Evolutionary conservation across 2,888 invertebrate species (phyloP).

Genomic region (Drosophila phalerata): DNA sequence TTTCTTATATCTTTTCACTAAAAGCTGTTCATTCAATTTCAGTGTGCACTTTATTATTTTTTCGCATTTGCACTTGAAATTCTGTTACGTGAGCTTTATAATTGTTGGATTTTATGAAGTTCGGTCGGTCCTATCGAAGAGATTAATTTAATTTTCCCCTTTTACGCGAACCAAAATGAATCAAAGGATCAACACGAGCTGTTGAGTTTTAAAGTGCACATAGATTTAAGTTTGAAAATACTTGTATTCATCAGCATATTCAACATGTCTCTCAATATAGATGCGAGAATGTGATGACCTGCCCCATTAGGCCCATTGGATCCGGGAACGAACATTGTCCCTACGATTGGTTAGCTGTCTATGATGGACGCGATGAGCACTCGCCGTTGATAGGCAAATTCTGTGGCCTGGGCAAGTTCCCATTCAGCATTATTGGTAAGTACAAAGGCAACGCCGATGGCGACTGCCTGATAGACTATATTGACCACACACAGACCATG

Average conservation of each 20-base stretch:
- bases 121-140: slow-evolving; percentile 8
- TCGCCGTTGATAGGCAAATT: slow-evolving; percentile 95
- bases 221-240: background rate
- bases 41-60: slow-evolving; percentile 24
- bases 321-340: slow-evolving; percentile 95
- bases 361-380: slow-evolving; percentile 95
- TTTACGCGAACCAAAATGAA: slow-evolving; percentile 27
- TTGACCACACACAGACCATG: slow-evolving; percentile 8
- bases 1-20: slow-evolving; percentile 19
- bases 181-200: background rate
- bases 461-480: slow-evolving; percentile 7
- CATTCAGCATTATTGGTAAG: slow-evolving; percentile 94
- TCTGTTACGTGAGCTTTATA: slow-evolving; percentile 38
- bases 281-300: slow-evolving; percentile 97
- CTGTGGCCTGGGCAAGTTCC: slow-evolving; percentile 97
- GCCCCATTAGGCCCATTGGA: slow-evolving; percentile 96
- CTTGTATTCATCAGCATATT: background rate
- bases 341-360: slow-evolving; percentile 95
- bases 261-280: slow-evolving; percentile 83
- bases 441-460: slow-evolving; percentile 35
- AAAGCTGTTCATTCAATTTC: slow-evolving; percentile 54
- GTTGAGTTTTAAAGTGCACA: background rate
- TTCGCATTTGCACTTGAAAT: slow-evolving; percentile 36
- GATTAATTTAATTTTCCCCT: slow-evolving; percentile 45
- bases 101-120: slow-evolving; percentile 45